Base-by-base conservation (phyloP, 2,888 invertebrate species). In the Bombyx huttoni region DNA sequence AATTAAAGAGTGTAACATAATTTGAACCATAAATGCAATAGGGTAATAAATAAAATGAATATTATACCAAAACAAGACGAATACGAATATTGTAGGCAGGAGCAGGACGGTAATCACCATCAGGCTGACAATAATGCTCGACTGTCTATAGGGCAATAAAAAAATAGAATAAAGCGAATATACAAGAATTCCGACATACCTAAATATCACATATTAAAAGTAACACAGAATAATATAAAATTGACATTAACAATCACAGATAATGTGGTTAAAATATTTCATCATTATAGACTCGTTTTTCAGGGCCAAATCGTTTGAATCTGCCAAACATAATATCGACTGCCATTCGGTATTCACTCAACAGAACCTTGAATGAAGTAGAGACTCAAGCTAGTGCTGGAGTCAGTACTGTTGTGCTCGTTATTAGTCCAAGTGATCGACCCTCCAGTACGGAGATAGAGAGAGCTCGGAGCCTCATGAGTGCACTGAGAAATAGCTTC, bases 291-390 rank as follows among this genome's bases (percentile, higher is more conserved):
- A n/a, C 2, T 24, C 24, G 24, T 24, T 40, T 75, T 78, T 47
- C 67, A 91, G 91, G 90, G 90, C 90, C 90, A 1, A 81, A 79
- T 50, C 82, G 89, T 8, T 66, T 91, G 13, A 87, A 89, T 56
- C 67, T 91, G 6, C 83, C 89, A 3, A 78, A 70, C 40, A 79
- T 90, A 47, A 74, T 91, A 58, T 84, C 89, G 46, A 75, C 84
- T 7, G 65, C 90, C 3, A 80, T 89, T 40, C 70, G 73, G 49
- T 73, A 89, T 62, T 85, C 89, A 9, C 75, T 86, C 51, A 87
- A 90, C 60, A 78, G 78, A 57, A 83, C 86, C 0, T 54, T 80
- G 9, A 58, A 60, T 13, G 89, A 90, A 47, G 81, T 83, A 51
- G 58, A 65, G 1, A 59, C 58, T 0, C 63, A 67, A 51, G 65